Evolutionary conservation across 2,113 vertebrate species (phyloP).

Genomic region (Cromileptes altivelis): DNA sequence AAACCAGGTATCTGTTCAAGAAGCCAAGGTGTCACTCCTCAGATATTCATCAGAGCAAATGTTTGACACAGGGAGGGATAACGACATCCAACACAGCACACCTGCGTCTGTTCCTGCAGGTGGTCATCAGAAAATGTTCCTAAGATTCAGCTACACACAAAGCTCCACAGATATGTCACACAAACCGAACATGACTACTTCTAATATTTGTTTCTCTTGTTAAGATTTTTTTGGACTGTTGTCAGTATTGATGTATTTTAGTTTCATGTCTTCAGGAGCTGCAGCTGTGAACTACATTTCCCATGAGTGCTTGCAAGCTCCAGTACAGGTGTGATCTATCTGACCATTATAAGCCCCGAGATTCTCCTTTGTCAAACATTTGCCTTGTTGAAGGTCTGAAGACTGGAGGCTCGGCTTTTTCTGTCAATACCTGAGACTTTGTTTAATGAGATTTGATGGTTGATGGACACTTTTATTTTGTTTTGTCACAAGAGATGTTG

Average conservation of each 20-base stretch:
- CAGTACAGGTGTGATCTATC: conserved; percentile 16
- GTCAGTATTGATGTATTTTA: neutral
- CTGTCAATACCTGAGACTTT: too few relatives aligned
- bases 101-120: neutral
- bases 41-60: neutral
- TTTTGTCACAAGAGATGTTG: neutral
- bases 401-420: neutral
- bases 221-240: neutral
- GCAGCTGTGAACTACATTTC: conserved; percentile 18
- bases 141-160: neutral
- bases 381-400: neutral
- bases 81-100: neutral
- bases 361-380: conserved; percentile 4
- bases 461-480: neutral
- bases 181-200: neutral
- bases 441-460: neutral
- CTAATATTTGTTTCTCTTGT: neutral
- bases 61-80: too few relatives aligned
- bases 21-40: neutral
- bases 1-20: neutral
- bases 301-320: conserved; percentile 7
- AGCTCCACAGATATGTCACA: neutral
- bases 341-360: conserved; percentile 2
- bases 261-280: neutral
- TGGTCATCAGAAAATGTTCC: neutral